Evolutionary conservation across 2,888 invertebrate genomes (phyloP).

Genomic region (Drosophila kokeensis): DNA sequence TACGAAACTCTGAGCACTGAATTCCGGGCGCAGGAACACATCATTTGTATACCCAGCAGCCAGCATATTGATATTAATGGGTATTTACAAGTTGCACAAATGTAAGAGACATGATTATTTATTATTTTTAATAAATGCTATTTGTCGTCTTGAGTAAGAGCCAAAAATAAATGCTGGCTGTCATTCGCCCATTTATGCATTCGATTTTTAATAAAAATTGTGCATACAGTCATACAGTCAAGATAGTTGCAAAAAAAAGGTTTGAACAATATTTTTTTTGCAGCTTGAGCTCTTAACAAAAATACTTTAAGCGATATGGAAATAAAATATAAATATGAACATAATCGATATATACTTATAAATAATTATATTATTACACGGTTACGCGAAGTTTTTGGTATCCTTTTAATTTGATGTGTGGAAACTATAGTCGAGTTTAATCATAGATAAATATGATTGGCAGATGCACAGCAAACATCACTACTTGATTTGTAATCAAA

Average conservation of each 20-base stretch:
- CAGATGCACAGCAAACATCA: neutral
- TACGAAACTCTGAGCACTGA: slow-evolving; percentile 8
- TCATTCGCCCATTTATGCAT: slow-evolving; percentile 26
- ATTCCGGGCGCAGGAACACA: slow-evolving; percentile 8
- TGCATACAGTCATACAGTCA: slow-evolving; percentile 20
- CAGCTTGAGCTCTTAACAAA: slow-evolving; percentile 8
- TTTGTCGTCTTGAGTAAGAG: neutral
- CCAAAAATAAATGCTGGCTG: slow-evolving; percentile 46
- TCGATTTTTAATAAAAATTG: slow-evolving; percentile 16
- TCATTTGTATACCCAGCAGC: slow-evolving; percentile 7
- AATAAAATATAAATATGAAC: neutral
- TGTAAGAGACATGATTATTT: neutral
- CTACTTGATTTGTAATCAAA: slow-evolving; percentile 21
- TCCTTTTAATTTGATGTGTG: neutral
- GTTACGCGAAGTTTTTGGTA: neutral
- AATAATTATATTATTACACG: neutral
- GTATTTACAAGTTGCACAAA: neutral
- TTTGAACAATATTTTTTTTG: neutral
- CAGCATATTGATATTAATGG: neutral
- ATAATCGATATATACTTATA: neutral
- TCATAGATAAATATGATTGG: neutral
- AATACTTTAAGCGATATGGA: slow-evolving; percentile 4
- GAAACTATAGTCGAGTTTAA: neutral
- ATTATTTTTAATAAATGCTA: neutral
- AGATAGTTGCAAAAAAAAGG: slow-evolving; percentile 6